Conservation (phyloP, 2,888 invertebrate species). For the Nephrotoma flavescens region DNA sequence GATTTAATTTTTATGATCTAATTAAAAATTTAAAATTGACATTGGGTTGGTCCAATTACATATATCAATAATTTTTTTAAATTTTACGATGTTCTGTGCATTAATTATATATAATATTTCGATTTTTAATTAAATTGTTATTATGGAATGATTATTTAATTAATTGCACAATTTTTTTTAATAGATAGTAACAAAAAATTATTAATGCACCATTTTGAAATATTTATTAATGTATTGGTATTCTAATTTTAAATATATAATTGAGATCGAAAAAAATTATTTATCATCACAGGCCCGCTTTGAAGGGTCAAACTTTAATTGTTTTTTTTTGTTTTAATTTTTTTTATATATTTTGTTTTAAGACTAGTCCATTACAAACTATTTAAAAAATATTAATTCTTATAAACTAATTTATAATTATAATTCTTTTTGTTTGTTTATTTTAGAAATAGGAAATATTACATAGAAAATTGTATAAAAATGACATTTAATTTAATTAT, state of each 20-base stretch:
- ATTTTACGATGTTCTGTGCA: background rate
- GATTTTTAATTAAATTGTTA: background rate
- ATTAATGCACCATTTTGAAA: background rate
- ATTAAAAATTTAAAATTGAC: background rate
- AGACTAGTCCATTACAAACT: conserved; percentile 9
- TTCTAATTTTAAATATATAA: background rate
- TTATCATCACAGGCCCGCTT: conserved; percentile 12
- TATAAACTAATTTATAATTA: background rate
- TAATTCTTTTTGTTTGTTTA: conserved; percentile 1
- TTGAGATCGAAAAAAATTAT: conserved; percentile 9
- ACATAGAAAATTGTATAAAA: conserved; percentile 1
- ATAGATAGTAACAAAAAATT: background rate
- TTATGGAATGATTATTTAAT: background rate
- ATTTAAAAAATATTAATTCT: conserved; percentile 1
- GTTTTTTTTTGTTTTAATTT: background rate
- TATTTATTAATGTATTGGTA: background rate
- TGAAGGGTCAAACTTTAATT: conserved; percentile 9
- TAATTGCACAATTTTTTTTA: background rate
- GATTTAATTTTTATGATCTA: background rate
- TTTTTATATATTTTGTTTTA: background rate
- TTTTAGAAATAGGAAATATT: background rate
- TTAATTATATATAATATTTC: background rate
- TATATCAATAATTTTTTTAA: background rate
- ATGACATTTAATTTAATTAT: background rate
- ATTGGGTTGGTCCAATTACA: background rate